phyloP scores from a whole-genome alignment of 1,140 invertebrate species.

The Ceratina australensis region DNA sequence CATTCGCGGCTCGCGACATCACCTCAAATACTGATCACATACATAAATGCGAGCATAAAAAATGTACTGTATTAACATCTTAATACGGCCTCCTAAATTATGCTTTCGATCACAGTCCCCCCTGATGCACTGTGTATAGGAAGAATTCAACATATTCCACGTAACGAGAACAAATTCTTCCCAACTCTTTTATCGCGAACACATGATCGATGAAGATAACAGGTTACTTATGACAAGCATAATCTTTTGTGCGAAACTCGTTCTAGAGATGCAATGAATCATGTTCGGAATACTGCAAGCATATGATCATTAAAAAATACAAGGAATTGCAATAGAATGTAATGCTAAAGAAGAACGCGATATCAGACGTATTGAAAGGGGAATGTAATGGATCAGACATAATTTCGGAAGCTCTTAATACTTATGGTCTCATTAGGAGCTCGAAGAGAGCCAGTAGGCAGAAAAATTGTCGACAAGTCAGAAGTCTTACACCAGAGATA shows the following conservation, averaged over 20 bases:
- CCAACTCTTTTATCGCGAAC: too few relatives aligned
- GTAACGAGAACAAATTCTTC: too few relatives aligned
- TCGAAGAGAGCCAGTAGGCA: background rate
- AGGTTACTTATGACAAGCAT: too few relatives aligned
- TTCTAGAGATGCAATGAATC: too few relatives aligned
- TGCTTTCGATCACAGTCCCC: too few relatives aligned
- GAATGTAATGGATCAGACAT: background rate
- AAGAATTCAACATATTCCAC: too few relatives aligned
- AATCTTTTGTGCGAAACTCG: too few relatives aligned
- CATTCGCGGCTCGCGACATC: background rate
- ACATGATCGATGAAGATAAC: too few relatives aligned
- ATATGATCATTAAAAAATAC: background rate
- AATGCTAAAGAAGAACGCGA: background rate
- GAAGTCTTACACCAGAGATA: conserved; percentile 71
- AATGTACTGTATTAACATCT: conserved; percentile 19
- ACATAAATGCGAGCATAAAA: conserved; percentile 24
- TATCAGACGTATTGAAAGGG: background rate
- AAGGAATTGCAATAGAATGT: background rate
- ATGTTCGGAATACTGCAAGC: too few relatives aligned
- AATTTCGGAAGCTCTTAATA: background rate
- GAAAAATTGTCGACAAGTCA: background rate
- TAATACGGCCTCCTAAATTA: conserved; percentile 5
- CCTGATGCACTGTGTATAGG: too few relatives aligned
- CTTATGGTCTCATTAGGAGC: background rate
- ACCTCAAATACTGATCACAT: conserved; percentile 33